Evolutionary conservation across 2,888 invertebrate species (phyloP), one percentile per base, ranked within the genome.

Genomic region (Patella caerulea): DNA sequence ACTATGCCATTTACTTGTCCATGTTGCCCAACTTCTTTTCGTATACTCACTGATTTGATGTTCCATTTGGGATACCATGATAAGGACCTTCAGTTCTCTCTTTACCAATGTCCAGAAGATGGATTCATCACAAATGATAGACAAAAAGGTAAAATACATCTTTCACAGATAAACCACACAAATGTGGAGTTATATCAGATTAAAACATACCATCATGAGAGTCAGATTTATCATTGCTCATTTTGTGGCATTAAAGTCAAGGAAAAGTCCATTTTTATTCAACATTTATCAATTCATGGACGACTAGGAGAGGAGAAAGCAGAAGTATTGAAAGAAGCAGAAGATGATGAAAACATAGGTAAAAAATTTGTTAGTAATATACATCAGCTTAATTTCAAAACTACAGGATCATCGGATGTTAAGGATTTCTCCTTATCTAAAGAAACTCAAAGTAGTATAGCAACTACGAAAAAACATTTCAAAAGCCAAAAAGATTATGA

Each of bases 231-330:
- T 15, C 24, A 24, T 65, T 65, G 65, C 24, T 24, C 9, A 65
- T 65, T 65, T 19, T 65, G 65, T 65, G 65, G 65, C 11, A 65
- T 65, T 15, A 65, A 65, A 65, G 65, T 65, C 65, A 65, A 65
- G 15, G 65, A 65, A 14, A 19, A 24, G 12, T 24, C 19, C 14
- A 65, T 65, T 65, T 65, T 65, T 14, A 11, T 19, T 11, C 19
- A 24, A 19, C 65, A 65, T 65, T 17, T 65, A 24, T 65, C 24
- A 24, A 65, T 65, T 24, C 65, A 65, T 65, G 65, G 65, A 11
- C 19, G 14, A 14, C 19, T 2, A 24, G 65, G 65, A 24, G 65
- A 65, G 14, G 24, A 65, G 65, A 12, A 24, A 65, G 65, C 65
- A 24, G 19, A 65, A 65, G 19, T 14, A 24, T 24, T 65, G 12